Conservation (phyloP, 2,113 vertebrate genomes). For the Epinephelus fuscoguttatus region DNA sequence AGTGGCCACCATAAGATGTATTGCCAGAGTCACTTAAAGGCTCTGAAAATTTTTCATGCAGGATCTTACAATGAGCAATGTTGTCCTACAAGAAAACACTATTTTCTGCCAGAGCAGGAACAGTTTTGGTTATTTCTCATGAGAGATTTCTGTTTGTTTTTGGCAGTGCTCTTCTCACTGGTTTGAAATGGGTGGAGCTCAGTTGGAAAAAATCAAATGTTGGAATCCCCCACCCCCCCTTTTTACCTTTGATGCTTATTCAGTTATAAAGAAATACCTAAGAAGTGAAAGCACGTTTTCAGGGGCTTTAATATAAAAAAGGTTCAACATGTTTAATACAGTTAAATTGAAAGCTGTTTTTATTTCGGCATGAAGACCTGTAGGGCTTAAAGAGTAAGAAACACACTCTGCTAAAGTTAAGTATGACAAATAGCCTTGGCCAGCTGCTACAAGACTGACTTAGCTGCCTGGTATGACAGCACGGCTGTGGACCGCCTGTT, state of each 20-base stretch:
- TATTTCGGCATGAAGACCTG: background rate
- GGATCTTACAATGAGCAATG: background rate
- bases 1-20: background rate
- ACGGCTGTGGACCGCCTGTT: background rate
- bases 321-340: background rate
- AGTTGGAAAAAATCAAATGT: background rate
- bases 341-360: background rate
- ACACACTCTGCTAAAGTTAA: background rate
- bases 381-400: background rate
- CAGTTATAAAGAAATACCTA: background rate
- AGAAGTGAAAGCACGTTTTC: background rate
- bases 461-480: background rate
- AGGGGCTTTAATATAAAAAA: background rate
- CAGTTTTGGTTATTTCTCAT: background rate
- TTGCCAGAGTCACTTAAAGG: background rate
- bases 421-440: slow-evolving; percentile 27
- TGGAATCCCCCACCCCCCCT: too few species aligned
- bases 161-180: background rate
- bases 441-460: background rate
- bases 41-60: background rate
- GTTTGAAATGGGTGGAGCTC: background rate
- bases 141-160: background rate
- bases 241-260: background rate
- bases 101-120: background rate
- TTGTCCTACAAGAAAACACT: background rate